Conservation (phyloP, 2,113 vertebrate species). For the Notechis scutatus region DNA sequence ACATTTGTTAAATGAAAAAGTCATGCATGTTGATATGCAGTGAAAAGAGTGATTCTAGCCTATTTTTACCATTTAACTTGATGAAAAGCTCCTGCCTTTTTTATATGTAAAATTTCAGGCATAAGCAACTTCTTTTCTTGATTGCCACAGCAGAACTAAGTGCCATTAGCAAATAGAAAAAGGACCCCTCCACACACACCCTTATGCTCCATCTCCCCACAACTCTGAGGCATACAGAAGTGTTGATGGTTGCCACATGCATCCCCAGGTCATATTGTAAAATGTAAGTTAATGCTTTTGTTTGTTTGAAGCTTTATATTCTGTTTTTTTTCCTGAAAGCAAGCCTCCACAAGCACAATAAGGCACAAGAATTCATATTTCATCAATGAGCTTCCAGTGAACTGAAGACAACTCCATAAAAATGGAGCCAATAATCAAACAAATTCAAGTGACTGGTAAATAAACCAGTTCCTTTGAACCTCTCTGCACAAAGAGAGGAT, state of each 20-base stretch:
- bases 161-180: background rate
- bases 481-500: background rate
- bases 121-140: background rate
- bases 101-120: background rate
- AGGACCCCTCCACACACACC: background rate
- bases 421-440: background rate
- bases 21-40: background rate
- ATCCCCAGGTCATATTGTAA: background rate
- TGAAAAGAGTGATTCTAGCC: background rate
- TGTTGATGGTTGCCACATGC: background rate
- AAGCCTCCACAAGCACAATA: background rate
- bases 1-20: background rate
- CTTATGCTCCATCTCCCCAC: background rate
- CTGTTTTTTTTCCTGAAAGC: background rate
- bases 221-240: background rate
- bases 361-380: background rate
- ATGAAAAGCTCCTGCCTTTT: background rate
- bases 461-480: background rate
- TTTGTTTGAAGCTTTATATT: background rate
- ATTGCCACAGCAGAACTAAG: background rate
- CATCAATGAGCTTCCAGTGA: background rate
- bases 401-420: background rate
- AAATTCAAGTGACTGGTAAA: background rate
- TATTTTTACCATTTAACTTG: background rate
- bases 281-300: background rate